These are phyloP conservation scores for Indicator maculatus DNA, from an alignment of 2,113 vertebrate genomes.

Conservation along the genomic window DNA sequence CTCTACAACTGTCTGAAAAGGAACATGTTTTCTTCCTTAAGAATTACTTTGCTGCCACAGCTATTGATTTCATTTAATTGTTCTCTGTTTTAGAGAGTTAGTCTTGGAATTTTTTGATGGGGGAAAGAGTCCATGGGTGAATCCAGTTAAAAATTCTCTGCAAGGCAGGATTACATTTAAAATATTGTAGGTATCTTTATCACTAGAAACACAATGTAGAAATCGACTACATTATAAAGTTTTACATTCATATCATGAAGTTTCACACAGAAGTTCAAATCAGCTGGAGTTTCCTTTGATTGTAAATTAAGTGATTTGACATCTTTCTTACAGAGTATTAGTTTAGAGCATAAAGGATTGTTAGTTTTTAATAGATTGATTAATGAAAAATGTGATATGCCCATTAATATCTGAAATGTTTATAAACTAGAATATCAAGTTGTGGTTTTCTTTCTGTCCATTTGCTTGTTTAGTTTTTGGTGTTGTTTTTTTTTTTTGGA, in stretches of 20 bases:
- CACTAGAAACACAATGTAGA: neutral
- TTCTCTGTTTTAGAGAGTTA: neutral
- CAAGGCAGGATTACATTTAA: neutral
- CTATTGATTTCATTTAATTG: neutral
- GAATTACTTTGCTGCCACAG: neutral
- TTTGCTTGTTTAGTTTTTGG: too few relatives aligned
- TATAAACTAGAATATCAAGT: neutral
- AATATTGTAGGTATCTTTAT: neutral
- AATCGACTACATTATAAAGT: neutral
- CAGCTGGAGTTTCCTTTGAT: neutral
- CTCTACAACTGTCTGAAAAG: neutral
- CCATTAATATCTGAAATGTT: neutral
- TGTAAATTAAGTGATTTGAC: neutral
- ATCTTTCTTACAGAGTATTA: neutral
- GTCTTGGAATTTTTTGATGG: neutral
- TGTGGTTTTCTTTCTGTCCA: too few relatives aligned
- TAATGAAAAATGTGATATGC: neutral
- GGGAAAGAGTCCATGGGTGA: fast-evolving
- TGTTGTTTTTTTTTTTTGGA: too few relatives aligned
- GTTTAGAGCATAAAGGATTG: neutral
- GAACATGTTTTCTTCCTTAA: neutral
- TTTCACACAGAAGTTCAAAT: neutral
- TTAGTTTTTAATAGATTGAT: neutral
- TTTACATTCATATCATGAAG: neutral
- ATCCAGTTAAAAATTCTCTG: neutral